These are phyloP conservation scores for Butorides virescens DNA, from an alignment of 2,113 vertebrate species.

Conservation along the genomic window DNA sequence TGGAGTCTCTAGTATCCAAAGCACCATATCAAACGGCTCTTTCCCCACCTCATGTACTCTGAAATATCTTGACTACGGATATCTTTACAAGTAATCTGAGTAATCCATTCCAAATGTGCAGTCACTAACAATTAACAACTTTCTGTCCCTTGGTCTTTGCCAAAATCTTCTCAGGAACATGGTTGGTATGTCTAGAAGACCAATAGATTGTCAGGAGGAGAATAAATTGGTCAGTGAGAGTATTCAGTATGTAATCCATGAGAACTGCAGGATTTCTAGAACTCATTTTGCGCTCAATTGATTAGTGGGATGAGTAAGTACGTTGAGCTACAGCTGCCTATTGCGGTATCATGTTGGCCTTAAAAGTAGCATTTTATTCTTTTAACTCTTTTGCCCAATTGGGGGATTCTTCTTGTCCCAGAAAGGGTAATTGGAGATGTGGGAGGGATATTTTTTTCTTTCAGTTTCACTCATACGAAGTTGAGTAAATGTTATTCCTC, in stretches of 20 bases:
- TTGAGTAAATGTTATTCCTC: constrained; percentile 56
- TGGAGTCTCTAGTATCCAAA: not conserved
- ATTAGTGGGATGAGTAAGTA: not conserved
- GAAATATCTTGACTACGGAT: not conserved
- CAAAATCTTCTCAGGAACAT: constrained; percentile 52
- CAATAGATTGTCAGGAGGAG: not conserved
- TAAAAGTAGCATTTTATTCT: constrained; percentile 25
- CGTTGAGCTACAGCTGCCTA: not conserved
- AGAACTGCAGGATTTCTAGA: constrained; percentile 17
- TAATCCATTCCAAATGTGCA: not conserved
- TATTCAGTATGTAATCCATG: not conserved
- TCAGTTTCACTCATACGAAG: constrained; percentile 47
- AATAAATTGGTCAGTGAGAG: not conserved
- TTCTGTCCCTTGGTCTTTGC: constrained; percentile 61
- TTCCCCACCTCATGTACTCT: constrained; percentile 34
- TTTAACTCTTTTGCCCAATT: constrained; percentile 36
- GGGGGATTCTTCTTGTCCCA: constrained; percentile 29
- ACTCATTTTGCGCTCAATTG: not conserved
- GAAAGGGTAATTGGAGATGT: not conserved
- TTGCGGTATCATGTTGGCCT: constrained; percentile 7
- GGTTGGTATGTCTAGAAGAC: constrained; percentile 52
- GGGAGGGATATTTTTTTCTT: not conserved
- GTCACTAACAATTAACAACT: not conserved
- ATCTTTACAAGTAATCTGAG: not conserved
- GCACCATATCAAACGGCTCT: constrained; percentile 2